phyloP scores from a whole-genome alignment of 2,113 vertebrate genomes.

The Maccullochella peelii region DNA sequence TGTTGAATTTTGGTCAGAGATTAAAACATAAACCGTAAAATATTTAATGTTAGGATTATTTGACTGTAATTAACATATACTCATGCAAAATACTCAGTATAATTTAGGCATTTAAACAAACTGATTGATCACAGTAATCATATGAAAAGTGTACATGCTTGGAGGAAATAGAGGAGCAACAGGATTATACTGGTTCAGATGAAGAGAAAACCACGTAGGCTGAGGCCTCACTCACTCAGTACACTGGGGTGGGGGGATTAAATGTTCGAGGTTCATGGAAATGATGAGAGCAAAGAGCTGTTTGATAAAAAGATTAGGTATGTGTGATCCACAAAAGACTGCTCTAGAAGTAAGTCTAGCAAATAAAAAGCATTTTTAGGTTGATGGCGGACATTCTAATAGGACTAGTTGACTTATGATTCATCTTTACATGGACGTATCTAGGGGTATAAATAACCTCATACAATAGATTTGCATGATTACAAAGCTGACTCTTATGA shows the following conservation, averaged over 20 bases:
- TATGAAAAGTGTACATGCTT: neutral
- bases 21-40: neutral
- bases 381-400: neutral
- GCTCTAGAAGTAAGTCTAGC: neutral
- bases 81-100: too few relatives aligned
- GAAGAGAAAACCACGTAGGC: neutral
- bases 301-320: constrained; percentile 33
- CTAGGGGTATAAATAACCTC: neutral
- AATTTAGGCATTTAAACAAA: neutral
- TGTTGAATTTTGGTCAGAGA: neutral
- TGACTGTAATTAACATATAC: neutral
- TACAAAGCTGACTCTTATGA: too few relatives aligned
- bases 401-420: neutral
- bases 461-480: neutral
- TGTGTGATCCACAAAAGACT: constrained; percentile 5
- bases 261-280: constrained; percentile 19
- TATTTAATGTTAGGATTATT: neutral
- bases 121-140: neutral
- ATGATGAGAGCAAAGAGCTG: constrained; percentile 5
- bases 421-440: neutral
- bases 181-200: neutral
- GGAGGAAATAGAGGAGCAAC: neutral
- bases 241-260: constrained; percentile 15
- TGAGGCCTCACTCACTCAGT: neutral
- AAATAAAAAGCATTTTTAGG: neutral